Base-by-base conservation (phyloP, 2,797 vertebrate species). In the Characodon lateralis region DNA sequence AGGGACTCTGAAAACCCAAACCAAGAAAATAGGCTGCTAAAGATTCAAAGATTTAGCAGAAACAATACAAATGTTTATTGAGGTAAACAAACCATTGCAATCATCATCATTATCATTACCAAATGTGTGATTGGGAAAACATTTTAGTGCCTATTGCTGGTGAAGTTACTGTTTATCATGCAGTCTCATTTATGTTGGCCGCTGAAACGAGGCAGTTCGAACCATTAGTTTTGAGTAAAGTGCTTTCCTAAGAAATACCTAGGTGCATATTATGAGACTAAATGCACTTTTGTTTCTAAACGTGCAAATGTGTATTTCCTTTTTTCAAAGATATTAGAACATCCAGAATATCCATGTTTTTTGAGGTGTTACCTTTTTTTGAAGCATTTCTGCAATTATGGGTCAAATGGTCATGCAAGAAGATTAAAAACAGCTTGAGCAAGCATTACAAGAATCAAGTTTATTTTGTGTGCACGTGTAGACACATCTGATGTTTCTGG, bases 31-130 rank as follows among this genome's bases (percentile, higher is more conserved):
- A 61, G 5, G 26, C 26, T 61, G 58, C 26, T 61, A 61, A 12
- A 76, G 35, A 58, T 66, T 41, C 61, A 78, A 80, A 61, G 16
- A 78, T 39, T 78, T 16, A 55, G 50, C 43, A 53, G n/a, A 39
- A 79, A 74, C 6, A 14, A 2, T 10, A 31, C 7, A 26, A 79
- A 72, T 3, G 68, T 72, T 73, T n/a, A 20, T 72, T 66, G 8
- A 71, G 61, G 28, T 53, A 22, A 68, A 63, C 13, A 71, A 85
- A 75, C 31, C 2, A 5, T 31, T 0, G 6, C 63, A 74, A 78
- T 89, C 43, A 77, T 81, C 63, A 83, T 83, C 75, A 78, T 89
- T 83, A 83, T 83, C 75, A 78, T 89, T 83, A 69, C 12, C 41
- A 72, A 71, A 72, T 86, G 41, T 31, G 22, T 72, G 43, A 81